These are phyloP conservation scores for Phyllotis vaccarum DNA, from an alignment of 2,797 vertebrate species.

Conservation along the genomic window DNA sequence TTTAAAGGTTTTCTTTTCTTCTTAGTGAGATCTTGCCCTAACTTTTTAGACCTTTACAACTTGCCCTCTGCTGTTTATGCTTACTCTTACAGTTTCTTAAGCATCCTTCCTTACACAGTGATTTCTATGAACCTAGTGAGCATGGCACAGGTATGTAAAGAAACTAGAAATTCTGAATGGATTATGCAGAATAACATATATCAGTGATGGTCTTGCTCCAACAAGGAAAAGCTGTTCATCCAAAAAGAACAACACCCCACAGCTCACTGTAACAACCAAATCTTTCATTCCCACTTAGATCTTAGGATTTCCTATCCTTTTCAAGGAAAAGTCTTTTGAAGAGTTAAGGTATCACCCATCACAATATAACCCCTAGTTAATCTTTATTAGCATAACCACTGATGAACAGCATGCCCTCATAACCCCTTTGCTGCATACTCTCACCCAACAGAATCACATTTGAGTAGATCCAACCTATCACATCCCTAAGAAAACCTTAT, in stretches of 20 bases:
- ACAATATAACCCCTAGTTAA: background rate
- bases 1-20: slow-evolving; percentile 5
- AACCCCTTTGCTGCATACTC: background rate
- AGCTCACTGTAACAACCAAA: background rate
- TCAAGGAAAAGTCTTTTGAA: background rate
- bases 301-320: background rate
- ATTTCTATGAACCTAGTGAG: slow-evolving; percentile 18
- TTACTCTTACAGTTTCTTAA: background rate
- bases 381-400: background rate
- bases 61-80: background rate
- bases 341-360: background rate
- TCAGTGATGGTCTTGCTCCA: background rate
- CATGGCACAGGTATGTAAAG: background rate
- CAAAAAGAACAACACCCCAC: background rate
- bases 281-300: background rate
- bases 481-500: background rate
- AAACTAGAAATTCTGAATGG: background rate
- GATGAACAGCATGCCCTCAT: background rate
- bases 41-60: background rate
- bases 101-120: background rate
- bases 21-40: background rate
- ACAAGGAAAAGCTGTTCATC: background rate
- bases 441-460: background rate
- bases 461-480: background rate
- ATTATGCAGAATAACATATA: slow-evolving; percentile 1